These are phyloP conservation scores for Hydrolagus colliei DNA, from an alignment of 2,797 vertebrate species.

Conservation along the genomic window DNA sequence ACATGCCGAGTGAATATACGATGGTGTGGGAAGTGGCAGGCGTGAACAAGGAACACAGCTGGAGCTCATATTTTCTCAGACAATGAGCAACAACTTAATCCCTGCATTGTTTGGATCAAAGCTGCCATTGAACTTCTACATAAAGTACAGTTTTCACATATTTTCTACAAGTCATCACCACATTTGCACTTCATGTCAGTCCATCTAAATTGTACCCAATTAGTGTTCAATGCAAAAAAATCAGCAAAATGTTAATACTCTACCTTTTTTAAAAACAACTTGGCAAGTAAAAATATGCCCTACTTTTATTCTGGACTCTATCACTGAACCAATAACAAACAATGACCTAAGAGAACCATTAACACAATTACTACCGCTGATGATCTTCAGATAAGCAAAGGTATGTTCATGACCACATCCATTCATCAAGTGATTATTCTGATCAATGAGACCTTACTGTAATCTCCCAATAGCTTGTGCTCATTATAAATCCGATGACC, in stretches of 20 bases:
- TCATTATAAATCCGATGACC: too few relatives aligned
- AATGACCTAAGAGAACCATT: too few relatives aligned
- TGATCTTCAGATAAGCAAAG: too few relatives aligned
- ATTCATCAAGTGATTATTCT: too few relatives aligned
- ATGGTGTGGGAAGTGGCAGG: not conserved
- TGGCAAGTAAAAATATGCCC: too few relatives aligned
- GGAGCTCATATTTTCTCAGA: not conserved
- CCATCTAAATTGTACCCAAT: not conserved
- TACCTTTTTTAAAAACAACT: too few relatives aligned
- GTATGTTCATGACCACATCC: too few relatives aligned
- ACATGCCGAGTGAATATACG: not conserved
- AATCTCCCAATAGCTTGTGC: not conserved
- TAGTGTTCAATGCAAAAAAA: not conserved
- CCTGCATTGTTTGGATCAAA: not conserved
- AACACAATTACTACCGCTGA: too few relatives aligned
- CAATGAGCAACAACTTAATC: not conserved
- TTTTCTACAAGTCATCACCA: not conserved
- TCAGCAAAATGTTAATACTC: too few relatives aligned
- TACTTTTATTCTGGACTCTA: too few relatives aligned
- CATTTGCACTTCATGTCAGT: not conserved
- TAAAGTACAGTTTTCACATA: not conserved
- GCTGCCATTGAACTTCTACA: not conserved
- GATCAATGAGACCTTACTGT: not conserved
- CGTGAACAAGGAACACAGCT: conserved; percentile 2
- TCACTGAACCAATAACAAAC: too few relatives aligned